Percentiles rank a stretch among this genome's conserved stretches.
phyloP scores from a whole-genome alignment of 2,888 invertebrate species.

The Microchrysa polita region DNA sequence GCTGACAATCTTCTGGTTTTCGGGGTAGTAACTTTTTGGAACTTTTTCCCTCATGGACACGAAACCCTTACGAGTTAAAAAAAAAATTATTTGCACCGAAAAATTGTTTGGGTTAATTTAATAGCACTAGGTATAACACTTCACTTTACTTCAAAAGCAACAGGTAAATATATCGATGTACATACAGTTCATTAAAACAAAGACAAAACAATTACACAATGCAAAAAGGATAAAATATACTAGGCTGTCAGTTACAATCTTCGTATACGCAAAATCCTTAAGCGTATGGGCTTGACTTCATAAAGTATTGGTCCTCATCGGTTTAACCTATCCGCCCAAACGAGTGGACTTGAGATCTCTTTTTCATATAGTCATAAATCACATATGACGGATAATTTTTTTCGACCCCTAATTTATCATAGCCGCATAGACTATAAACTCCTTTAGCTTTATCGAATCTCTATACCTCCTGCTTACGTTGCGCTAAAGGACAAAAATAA shows the following conservation, averaged over 20 bases:
- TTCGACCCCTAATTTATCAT: constrained; percentile 40
- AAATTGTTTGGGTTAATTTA: too few relatives aligned
- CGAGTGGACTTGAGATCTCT: constrained; percentile 21
- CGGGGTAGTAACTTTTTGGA: too few relatives aligned
- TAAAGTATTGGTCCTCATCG: not conserved
- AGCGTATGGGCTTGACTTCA: constrained; percentile 31
- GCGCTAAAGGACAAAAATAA: constrained; percentile 12
- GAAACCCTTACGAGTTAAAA: too few relatives aligned
- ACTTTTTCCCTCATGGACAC: too few relatives aligned
- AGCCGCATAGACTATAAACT: constrained; percentile 28
- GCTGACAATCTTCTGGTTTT: too few relatives aligned
- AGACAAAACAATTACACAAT: constrained; percentile 5
- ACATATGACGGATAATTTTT: constrained; percentile 43
- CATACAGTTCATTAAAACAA: too few relatives aligned
- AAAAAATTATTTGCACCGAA: too few relatives aligned
- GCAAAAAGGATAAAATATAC: constrained; percentile 32
- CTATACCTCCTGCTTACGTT: not conserved
- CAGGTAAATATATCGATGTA: too few relatives aligned
- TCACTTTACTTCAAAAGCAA: too few relatives aligned
- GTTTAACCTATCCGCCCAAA: not conserved
- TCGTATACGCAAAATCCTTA: constrained; percentile 7
- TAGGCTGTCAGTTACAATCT: constrained; percentile 20
- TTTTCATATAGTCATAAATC: constrained; percentile 42
- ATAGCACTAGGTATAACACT: too few relatives aligned
- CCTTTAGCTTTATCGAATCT: constrained; percentile 15